Evolutionary conservation across 2,797 vertebrate genomes (phyloP), one percentile per base, ranked within the genome.

Genomic region (Otolemur crassicaudatus): DNA sequence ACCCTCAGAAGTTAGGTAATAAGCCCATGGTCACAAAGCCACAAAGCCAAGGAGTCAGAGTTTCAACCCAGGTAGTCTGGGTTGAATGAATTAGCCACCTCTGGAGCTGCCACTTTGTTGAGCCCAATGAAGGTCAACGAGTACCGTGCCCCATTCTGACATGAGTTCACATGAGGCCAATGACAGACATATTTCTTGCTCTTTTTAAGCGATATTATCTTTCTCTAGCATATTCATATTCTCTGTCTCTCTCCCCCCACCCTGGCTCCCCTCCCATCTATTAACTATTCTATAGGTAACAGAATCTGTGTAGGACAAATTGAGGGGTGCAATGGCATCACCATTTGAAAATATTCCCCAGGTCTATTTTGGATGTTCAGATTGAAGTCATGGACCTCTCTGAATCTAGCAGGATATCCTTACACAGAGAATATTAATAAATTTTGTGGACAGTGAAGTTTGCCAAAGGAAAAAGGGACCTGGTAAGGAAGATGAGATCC

Each of bases 321-420:
- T 93, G 16, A 49, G 58, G 8, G 29, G 56, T 49, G 12, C 34
- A 34, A 13, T 16, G 12, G 56, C 27, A 19, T 92, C 63, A 60
- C 31, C 22, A 95, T 79, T 73, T 94, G 79, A 67, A 85, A 93
- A 79, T 11, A 93, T 17, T 88, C 22, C 46, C 43, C 56, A 60
- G 23, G 12, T 77, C 73, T 87, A 31, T 60, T 53, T 20, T 72
- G 88, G 60, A 88, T 34, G 16, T 79, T 87, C 43, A 92, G 20
- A 23, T 20, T 53, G 17, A 56, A 76, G 76, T n/a, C 60, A 82
- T 22, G 89, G 31, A 72, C 40, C 14, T 91, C 76, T 88, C 4
- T 84, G 82, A 89, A 92, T 34, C 46, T 58, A 80, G 23, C 19
- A 91, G 23, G 89, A 88, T 9, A 79, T 14, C 46, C 7, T 86